Conservation (phyloP, 2,113 vertebrate genomes). For the Speoplatyrhinus poulsoni region DNA sequence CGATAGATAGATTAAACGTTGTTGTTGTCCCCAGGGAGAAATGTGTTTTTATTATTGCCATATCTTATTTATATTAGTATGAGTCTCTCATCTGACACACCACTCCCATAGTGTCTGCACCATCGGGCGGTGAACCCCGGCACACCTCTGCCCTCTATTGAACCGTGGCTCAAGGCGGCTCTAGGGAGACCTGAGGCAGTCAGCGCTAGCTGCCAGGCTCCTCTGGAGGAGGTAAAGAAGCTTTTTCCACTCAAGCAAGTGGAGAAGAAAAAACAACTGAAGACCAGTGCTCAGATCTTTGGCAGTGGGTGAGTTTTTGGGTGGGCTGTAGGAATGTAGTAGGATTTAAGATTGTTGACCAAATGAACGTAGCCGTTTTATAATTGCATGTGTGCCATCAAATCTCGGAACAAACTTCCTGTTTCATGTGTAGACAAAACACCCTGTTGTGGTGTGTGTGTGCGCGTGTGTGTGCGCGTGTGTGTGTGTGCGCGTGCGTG, state of each 20-base stretch:
- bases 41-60: too few relatives aligned
- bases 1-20: too few relatives aligned
- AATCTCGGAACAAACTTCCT: background rate
- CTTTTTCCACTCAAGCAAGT: conserved; percentile 87
- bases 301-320: conserved; percentile 79
- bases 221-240: conserved; percentile 83
- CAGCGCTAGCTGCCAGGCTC: conserved; percentile 71
- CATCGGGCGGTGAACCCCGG: conserved; percentile 84
- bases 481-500: background rate
- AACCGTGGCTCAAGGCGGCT: conserved; percentile 80
- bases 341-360: background rate
- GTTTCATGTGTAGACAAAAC: background rate
- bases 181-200: conserved; percentile 81
- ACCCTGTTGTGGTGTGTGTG: background rate
- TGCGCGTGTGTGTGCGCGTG: background rate
- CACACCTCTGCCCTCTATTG: conserved; percentile 82
- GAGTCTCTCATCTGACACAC: background rate
- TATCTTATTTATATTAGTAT: too few relatives aligned
- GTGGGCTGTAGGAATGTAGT: too few relatives aligned
- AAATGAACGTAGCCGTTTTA: background rate
- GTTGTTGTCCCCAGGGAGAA: too few relatives aligned
- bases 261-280: conserved; percentile 85
- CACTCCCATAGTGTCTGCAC: conserved; percentile 84
- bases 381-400: background rate
- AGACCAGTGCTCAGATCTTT: conserved; percentile 89